Base-by-base conservation (phyloP, 53 echinoderm and acorn worm species). In the Actinopyga echinites region DNA sequence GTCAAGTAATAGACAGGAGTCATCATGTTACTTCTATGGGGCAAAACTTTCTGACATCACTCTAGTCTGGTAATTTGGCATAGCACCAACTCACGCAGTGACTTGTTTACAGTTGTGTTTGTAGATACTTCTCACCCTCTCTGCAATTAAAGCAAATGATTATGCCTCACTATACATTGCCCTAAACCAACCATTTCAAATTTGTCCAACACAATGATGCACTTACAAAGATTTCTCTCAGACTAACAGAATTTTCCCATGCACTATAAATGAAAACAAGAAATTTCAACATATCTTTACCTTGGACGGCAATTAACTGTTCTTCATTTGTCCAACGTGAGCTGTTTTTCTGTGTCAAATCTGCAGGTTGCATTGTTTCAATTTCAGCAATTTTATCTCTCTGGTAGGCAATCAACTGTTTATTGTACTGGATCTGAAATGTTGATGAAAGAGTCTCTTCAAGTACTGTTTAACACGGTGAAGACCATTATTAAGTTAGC, bases 261-360 rank as follows among this genome's bases (percentile, higher is more conserved):
- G 64, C 15, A 19, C 21, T 7, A 25, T 13, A 29, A 28, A 45
- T 52, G 8, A 17, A 9, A 77, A 5, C 17, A 43, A 34, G 15
- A 84, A n/a, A n/a, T n/a, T n/a, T n/a, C n/a, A 49, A 0, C 49
- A 21, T 30, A 42, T 40, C 57, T 40, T 44, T 89, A 96, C 96
- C 97, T 90, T 97, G 94, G 17, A 97, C 97, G 57, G 97, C 97
- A 56, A 97, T 85, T 15, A 94, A 82, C 38, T 94, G 90, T 82
- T 94, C 94, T 34, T 94, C 97, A 74, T 84, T 97, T 35, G 97
- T 97, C 97, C 97, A 94, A 65, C 90, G 90, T 32, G 94, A 88
- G 37, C 90, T 97, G 78, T 92, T 94, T 12, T 94, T 90, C 69
- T 90, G 90, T 64, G 62, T 82, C 6, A 79, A 42, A 24, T 94